A percentile compares a stretch with the other conserved stretches of the same genome.
Evolutionary conservation across 1,140 invertebrate genomes (phyloP).

Genomic region (Leptinotarsa texana): DNA sequence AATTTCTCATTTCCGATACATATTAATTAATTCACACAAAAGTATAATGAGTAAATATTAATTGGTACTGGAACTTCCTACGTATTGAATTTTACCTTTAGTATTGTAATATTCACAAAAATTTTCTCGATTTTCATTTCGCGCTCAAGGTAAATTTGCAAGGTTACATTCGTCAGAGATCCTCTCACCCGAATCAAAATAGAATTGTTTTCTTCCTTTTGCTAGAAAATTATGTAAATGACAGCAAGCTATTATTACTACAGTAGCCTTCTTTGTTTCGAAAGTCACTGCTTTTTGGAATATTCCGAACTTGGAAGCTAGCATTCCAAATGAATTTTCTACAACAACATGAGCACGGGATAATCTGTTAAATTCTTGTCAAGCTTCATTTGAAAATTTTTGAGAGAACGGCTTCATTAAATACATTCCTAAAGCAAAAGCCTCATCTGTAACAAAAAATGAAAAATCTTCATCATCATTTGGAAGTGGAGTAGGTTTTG

Average conservation of each 20-base stretch:
- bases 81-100: constrained; percentile 5
- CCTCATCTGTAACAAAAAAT: constrained; percentile 15
- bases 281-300: constrained; percentile 6
- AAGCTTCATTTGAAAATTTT: background rate
- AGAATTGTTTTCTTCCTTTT: constrained; percentile 5
- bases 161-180: background rate
- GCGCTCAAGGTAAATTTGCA: constrained; percentile 5
- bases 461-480: background rate
- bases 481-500: background rate
- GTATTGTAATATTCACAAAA: constrained; percentile 8
- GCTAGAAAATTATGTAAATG: constrained; percentile 18
- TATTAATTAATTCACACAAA: background rate
- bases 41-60: background rate
- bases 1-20: background rate
- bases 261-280: background rate
- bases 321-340: constrained; percentile 15
- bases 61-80: background rate
- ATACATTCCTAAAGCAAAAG: background rate
- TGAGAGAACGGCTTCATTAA: constrained; percentile 6
- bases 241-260: constrained; percentile 6
- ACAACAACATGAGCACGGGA: constrained; percentile 7
- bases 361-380: background rate
- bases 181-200: background rate
- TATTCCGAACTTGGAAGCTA: background rate
- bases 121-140: constrained; percentile 1